These are phyloP conservation scores for Pocillopora verrucosa DNA, from an alignment of 64 coral and sea anemone genomes.

Conservation along the genomic window DNA sequence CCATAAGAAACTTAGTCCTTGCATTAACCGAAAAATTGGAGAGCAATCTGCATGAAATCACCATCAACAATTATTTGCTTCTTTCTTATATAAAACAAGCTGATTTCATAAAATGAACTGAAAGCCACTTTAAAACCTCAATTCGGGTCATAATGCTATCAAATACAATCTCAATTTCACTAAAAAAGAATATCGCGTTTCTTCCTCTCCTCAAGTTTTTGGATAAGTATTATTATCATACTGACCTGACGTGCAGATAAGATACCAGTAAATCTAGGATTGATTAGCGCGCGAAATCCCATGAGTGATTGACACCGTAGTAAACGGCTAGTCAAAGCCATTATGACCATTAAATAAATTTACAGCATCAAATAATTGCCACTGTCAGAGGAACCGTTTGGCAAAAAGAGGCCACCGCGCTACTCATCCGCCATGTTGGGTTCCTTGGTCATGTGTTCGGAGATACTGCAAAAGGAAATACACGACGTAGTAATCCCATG, in stretches of 20 bases:
- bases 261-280: neutral
- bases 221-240: no score
- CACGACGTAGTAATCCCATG: neutral
- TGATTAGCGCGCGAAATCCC: neutral
- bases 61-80: no score
- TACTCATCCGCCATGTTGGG: slow-evolving; percentile 19
- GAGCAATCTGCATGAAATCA: neutral
- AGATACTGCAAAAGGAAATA: neutral
- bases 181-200: no score
- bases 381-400: neutral
- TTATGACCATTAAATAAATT: neutral
- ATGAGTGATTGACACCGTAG: neutral
- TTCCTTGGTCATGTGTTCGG: neutral
- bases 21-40: neutral
- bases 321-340: neutral
- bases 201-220: no score
- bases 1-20: no score
- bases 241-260: slow-evolving; percentile 1
- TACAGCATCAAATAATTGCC: neutral
- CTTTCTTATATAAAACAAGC: no score
- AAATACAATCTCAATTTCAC: no score
- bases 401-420: neutral
- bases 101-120: no score
- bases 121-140: no score
- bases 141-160: no score